phyloP scores from a whole-genome alignment of 2,797 vertebrate genomes.

The Crotalus adamanteus region DNA sequence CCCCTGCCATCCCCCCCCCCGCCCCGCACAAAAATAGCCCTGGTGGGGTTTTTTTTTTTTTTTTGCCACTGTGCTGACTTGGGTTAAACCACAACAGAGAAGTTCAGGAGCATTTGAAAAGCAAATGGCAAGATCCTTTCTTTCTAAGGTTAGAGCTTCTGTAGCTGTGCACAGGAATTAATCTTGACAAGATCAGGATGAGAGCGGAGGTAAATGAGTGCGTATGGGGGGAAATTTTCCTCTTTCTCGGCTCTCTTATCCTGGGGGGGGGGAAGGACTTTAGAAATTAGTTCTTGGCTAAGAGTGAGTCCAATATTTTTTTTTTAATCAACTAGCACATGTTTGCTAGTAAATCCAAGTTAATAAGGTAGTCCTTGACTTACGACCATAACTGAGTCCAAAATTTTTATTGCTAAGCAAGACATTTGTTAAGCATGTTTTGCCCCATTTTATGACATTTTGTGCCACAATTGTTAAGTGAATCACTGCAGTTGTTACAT shows the following conservation, averaged over 20 bases:
- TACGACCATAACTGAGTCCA: no score
- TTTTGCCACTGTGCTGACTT: background rate
- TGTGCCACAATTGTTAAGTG: no score
- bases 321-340: background rate
- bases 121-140: background rate
- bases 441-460: no score
- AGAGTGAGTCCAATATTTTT: background rate
- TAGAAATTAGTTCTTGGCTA: background rate
- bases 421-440: no score
- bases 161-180: background rate
- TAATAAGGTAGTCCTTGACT: background rate
- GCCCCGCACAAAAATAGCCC: background rate
- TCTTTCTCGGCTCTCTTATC: background rate
- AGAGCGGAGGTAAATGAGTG: background rate
- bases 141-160: background rate
- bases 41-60: background rate
- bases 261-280: background rate
- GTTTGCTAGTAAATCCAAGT: background rate
- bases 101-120: background rate
- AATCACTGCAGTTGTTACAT: no score
- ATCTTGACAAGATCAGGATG: background rate
- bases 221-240: no score
- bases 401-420: no score
- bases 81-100: slow-evolving; percentile 9
- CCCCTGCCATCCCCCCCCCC: fast-evolving